Conservation (phyloP, 2,888 invertebrate species). For the Pocota personata region DNA sequence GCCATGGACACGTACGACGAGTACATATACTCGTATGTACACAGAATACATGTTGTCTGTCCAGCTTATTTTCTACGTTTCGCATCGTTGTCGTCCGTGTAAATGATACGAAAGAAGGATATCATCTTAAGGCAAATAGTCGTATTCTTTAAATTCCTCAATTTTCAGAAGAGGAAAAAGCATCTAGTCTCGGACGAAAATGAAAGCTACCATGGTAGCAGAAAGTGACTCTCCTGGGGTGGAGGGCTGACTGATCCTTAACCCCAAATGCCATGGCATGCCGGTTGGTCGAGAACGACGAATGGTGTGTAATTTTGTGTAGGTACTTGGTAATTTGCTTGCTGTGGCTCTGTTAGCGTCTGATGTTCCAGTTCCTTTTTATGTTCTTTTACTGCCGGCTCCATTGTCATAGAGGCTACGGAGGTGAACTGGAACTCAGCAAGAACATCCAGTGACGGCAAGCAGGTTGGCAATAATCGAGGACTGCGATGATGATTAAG, state of each 20-base stretch:
- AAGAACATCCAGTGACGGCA: slow-evolving; percentile 12
- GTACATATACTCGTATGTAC: background rate
- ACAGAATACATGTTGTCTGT: background rate
- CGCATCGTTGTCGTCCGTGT: too few species aligned
- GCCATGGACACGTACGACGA: slow-evolving; percentile 22
- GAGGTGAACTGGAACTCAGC: slow-evolving; percentile 4
- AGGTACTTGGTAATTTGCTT: slow-evolving; percentile 68
- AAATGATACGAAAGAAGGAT: slow-evolving; percentile 44
- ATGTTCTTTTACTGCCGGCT: slow-evolving; percentile 22
- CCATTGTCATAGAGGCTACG: slow-evolving; percentile 50
- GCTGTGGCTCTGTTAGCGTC: slow-evolving; percentile 55
- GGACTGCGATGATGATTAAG: slow-evolving; percentile 71
- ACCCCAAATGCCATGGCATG: slow-evolving; percentile 52
- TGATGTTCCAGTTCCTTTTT: slow-evolving; percentile 29
- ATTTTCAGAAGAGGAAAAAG: slow-evolving; percentile 10
- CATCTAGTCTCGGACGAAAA: slow-evolving; percentile 36
- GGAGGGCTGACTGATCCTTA: slow-evolving; percentile 46
- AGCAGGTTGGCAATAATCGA: slow-evolving; percentile 46
- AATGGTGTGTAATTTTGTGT: slow-evolving; percentile 60
- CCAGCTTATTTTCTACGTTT: background rate
- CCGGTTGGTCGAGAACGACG: slow-evolving; percentile 31
- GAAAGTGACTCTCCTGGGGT: slow-evolving; percentile 49
- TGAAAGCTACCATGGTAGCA: slow-evolving; percentile 52
- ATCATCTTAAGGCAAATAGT: slow-evolving; percentile 47
- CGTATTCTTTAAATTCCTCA: slow-evolving; percentile 65